Conservation (phyloP, 2,113 vertebrate species). For the Sturnus vulgaris region DNA sequence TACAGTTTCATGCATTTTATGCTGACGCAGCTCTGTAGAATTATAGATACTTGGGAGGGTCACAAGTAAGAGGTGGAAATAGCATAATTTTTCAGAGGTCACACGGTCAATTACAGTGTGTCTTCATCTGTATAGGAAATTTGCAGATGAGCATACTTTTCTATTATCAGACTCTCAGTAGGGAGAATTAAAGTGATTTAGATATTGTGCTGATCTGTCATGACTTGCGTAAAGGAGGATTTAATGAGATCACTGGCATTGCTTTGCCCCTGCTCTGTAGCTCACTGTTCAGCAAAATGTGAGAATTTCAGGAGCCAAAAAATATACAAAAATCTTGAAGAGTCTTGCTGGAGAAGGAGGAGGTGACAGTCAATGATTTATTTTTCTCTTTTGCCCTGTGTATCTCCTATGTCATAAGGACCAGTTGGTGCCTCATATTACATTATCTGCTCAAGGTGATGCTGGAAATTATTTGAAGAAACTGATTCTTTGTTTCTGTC, state of each 20-base stretch:
- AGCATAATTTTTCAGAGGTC: not conserved
- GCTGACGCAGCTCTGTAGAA: not conserved
- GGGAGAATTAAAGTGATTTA: slow-evolving; percentile 10
- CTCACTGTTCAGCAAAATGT: not conserved
- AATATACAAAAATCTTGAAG: not conserved
- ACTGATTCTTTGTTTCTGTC: not conserved
- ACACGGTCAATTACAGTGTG: not conserved
- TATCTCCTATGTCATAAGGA: not conserved
- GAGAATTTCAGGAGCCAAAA: not conserved
- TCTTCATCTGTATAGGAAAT: not conserved
- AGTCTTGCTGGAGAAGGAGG: not conserved
- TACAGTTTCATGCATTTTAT: not conserved
- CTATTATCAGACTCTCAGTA: slow-evolving; percentile 3
- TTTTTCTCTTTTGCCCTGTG: not conserved
- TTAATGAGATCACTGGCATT: not conserved
- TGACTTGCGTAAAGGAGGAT: not conserved
- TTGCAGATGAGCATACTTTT: not conserved
- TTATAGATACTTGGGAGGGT: not conserved
- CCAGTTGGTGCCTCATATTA: not conserved
- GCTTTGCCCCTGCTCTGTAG: not conserved
- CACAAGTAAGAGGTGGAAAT: not conserved
- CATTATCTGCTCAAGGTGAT: not conserved
- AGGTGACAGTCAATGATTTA: not conserved
- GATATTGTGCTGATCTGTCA: slow-evolving; percentile 1
- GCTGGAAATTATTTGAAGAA: not conserved